These are phyloP conservation scores for Sitodiplosis mosellana DNA, from an alignment of 1,140 invertebrate species.

Conservation along the genomic window DNA sequence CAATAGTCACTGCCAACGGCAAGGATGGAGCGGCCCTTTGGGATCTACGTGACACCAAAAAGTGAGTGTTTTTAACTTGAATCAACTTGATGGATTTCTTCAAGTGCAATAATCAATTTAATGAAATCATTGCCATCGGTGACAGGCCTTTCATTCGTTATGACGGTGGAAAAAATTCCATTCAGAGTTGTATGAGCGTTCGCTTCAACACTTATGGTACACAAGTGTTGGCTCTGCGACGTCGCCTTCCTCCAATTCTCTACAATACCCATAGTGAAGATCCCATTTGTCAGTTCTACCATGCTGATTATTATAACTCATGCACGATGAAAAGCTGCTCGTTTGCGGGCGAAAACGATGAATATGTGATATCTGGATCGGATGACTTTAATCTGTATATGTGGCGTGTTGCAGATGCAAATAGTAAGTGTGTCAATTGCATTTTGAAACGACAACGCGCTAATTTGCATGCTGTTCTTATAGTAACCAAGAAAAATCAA, in stretches of 20 bases:
- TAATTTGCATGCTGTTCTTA: conserved; percentile 4
- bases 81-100: no score
- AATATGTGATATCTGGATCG: conserved; percentile 78
- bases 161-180: conserved; percentile 37
- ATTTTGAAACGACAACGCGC: neutral
- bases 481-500: conserved; percentile 23
- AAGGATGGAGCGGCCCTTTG: conserved; percentile 75
- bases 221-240: conserved; percentile 60
- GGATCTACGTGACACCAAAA: conserved; percentile 68
- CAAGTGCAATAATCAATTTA: neutral
- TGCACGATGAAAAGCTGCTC: conserved; percentile 94
- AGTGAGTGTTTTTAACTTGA: conserved; percentile 35
- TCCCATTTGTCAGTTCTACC: conserved; percentile 70
- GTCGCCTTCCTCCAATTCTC: conserved; percentile 65
- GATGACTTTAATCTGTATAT: conserved; percentile 92
- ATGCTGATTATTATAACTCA: conserved; percentile 83
- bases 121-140: conserved; percentile 2
- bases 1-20: conserved; percentile 74
- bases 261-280: conserved; percentile 48
- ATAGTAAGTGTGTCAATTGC: conserved; percentile 25
- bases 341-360: conserved; percentile 78
- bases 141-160: conserved; percentile 49
- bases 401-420: conserved; percentile 58
- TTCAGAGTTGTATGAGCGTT: conserved; percentile 77
- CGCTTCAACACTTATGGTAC: conserved; percentile 66